Evolutionary conservation across 2,113 vertebrate genomes (phyloP).

Genomic region (Phylloscopus whistleri): DNA sequence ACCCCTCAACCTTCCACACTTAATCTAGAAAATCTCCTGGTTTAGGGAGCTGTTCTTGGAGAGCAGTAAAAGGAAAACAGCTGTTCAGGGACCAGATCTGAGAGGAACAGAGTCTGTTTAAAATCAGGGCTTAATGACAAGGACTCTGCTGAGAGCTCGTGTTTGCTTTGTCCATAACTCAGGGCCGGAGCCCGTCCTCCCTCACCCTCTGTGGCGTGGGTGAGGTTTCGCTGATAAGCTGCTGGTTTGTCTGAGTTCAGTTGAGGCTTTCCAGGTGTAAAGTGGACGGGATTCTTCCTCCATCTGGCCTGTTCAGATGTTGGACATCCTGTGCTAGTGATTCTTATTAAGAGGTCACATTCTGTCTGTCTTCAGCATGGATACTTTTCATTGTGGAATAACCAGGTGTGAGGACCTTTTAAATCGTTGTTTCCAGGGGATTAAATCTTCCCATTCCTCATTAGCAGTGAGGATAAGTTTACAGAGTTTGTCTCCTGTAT

Average conservation of each 20-base stretch:
- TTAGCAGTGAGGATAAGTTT: neutral
- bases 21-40: conserved; percentile 13
- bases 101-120: neutral
- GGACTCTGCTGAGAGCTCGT: neutral
- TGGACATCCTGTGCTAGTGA: neutral
- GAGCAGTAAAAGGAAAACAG: conserved; percentile 39
- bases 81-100: neutral
- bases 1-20: neutral
- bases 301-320: neutral
- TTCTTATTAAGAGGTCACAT: neutral
- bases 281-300: neutral
- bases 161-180: neutral
- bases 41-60: conserved; percentile 5
- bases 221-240: neutral
- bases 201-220: accelerated
- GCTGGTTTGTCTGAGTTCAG: neutral
- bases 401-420: neutral
- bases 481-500: neutral
- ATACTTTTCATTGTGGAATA: neutral
- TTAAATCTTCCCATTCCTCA: neutral
- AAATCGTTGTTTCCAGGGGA: neutral
- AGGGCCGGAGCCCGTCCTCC: neutral
- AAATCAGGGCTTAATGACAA: neutral
- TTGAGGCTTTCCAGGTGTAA: neutral
- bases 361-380: neutral